Base-by-base conservation (phyloP, 2,888 invertebrate species). In the Meta bourneti region DNA sequence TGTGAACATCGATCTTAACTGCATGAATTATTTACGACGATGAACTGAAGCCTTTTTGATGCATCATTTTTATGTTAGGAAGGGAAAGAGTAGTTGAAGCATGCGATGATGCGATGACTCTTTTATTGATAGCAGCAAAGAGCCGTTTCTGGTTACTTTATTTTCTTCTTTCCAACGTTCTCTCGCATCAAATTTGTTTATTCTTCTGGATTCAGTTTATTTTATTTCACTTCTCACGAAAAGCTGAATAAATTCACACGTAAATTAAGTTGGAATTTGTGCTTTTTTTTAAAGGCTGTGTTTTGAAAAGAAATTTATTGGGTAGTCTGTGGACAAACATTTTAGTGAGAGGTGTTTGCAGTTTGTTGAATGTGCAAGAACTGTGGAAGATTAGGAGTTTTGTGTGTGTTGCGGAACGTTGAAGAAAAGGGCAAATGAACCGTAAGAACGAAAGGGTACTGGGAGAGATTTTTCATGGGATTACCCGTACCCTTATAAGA, bases 21-120 rank as follows among this genome's bases (percentile, higher is more conserved):
- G 54, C 74, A 84, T 75, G 74, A 84, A 75, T 84, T 61, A 84
- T 84, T 75, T 61, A 84, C 52, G 54, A 84, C 61, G 75, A 75
- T 19, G 74, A 84, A 75, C 84, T 84, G 48, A n/a, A 75, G 20
- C n/a, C 13, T 13, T 54, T 84, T 61, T 34, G 16, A 13, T 48
- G 54, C 52, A 48, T 54, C 74, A 75, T 61, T 84, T 83, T 75
- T 84, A 75, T 75, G n/a, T 19, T 11, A 20, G 34, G 48, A 13
- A 7, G 49, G 9, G 54, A 70, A 69, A 81, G 70, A 16, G 9
- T 19, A 54, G 34, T 0, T 49, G 48, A 81, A 69, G 70, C 49
- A 16, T 70, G 49, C 34, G 19, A 13, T 74, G 54, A n/a, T n/a
- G 52, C 48, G 34, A 13, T 74, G 54, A 74, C 34, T 82, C 71